Evolutionary conservation across 1,140 invertebrate species (phyloP).

Genomic region (Ceratitis capitata): DNA sequence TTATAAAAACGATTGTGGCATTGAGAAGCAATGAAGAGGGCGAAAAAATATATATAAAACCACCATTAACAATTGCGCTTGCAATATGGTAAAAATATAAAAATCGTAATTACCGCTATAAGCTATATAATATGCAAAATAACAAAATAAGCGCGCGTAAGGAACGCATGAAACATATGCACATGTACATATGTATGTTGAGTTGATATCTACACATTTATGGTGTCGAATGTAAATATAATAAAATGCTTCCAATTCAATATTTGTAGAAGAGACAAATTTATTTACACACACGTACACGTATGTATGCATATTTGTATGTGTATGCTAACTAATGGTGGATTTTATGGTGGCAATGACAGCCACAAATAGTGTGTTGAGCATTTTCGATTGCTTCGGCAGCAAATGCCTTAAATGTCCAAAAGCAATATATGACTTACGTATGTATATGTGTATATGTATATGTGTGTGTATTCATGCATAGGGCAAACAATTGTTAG

Average conservation of each 20-base stretch:
- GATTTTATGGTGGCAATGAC: background rate
- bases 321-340: background rate
- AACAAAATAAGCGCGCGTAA: background rate
- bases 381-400: background rate
- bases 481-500: background rate
- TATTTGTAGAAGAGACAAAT: background rate
- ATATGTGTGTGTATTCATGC: background rate
- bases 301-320: background rate
- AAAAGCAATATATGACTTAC: background rate
- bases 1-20: background rate
- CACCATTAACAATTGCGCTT: background rate
- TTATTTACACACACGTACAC: background rate
- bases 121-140: background rate
- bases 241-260: background rate
- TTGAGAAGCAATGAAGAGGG: background rate
- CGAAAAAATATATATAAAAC: background rate
- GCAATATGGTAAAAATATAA: background rate
- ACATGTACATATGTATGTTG: background rate
- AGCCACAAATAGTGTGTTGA: background rate
- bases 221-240: background rate
- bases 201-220: background rate
- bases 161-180: background rate
- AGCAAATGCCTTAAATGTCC: background rate
- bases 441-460: background rate
- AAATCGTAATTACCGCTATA: background rate